These are phyloP conservation scores for Halictus ligatus DNA, from an alignment of 2,888 invertebrate genomes.

Conservation along the genomic window DNA sequence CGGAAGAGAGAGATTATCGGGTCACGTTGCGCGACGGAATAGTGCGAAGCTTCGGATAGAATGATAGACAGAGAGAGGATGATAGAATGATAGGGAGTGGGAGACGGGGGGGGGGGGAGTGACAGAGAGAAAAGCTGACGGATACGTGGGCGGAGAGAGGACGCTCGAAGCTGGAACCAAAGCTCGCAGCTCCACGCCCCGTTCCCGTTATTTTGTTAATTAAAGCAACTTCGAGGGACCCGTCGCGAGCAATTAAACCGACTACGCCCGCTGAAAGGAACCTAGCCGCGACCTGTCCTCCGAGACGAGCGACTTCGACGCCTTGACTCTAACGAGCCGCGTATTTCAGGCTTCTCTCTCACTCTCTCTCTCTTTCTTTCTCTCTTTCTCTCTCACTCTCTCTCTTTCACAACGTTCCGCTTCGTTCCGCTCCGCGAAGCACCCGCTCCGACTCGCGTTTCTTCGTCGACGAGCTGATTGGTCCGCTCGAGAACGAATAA, in stretches of 20 bases:
- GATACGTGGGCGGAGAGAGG: conserved; percentile 20
- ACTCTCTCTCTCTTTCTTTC: neutral
- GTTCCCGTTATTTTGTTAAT: conserved; percentile 80
- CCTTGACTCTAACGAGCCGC: conserved; percentile 73
- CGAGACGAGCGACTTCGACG: conserved; percentile 69
- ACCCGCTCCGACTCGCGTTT: conserved; percentile 23
- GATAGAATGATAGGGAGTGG: neutral
- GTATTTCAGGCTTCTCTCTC: conserved; percentile 27
- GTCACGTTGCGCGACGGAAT: conserved; percentile 21
- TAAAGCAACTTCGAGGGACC: conserved; percentile 79
- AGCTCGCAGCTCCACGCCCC: neutral
- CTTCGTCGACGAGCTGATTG: neutral
- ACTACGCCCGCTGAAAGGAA: conserved; percentile 36
- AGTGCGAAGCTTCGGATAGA: neutral
- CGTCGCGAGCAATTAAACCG: conserved; percentile 75
- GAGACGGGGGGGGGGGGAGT: neutral
- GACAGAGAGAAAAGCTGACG: conserved; percentile 28
- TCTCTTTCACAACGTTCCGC: neutral
- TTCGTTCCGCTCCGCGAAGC: neutral
- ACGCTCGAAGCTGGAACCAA: neutral
- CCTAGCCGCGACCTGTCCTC: conserved; percentile 18
- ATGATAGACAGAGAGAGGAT: neutral
- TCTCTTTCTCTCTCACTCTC: too few relatives aligned
- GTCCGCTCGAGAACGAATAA: neutral
- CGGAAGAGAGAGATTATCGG: conserved; percentile 53